These are phyloP conservation scores for Acrossocheilus fasciatus DNA, from an alignment of 2,797 vertebrate genomes.

Conservation along the genomic window DNA sequence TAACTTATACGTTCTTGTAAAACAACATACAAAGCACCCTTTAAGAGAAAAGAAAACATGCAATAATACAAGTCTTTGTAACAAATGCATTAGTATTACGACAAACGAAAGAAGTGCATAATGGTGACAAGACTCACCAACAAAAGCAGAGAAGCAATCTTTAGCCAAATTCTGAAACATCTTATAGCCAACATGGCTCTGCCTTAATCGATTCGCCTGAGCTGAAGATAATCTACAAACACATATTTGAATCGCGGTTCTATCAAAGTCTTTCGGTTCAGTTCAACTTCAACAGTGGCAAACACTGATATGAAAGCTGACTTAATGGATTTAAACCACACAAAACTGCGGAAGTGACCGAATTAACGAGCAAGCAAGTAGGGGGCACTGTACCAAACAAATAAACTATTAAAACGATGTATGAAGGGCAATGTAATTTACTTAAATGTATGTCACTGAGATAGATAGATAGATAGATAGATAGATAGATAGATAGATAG, in stretches of 20 bases:
- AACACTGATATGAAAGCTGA: background rate
- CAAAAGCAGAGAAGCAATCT: conserved; percentile 9
- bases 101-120: background rate
- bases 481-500: too few relatives aligned
- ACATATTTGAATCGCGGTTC: background rate
- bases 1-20: background rate
- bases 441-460: background rate
- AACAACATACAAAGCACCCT: background rate
- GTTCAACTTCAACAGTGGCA: background rate
- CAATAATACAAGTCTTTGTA: too few relatives aligned
- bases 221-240: background rate
- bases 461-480: background rate
- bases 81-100: background rate
- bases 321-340: background rate
- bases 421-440: background rate
- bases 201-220: background rate
- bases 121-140: conserved; percentile 11
- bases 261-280: background rate
- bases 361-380: background rate
- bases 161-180: background rate
- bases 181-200: background rate
- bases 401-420: background rate
- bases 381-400: background rate
- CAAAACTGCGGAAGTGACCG: conserved; percentile 21
- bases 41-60: background rate